Conservation (phyloP, 1,140 invertebrate genomes). For the Camponotus vicinus region DNA sequence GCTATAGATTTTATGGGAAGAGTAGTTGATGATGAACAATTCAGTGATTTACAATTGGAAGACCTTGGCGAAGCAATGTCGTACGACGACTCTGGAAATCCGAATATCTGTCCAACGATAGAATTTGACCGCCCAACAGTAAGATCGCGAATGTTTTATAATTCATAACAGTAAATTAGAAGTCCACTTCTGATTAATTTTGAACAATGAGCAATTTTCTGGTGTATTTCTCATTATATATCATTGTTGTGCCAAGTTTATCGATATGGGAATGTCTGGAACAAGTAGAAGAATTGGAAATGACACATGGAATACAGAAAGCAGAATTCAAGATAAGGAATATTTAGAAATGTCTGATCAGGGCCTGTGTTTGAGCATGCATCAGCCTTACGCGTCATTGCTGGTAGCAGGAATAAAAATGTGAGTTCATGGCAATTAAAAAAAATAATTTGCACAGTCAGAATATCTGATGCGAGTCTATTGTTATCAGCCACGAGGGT, state of each 20-base stretch:
- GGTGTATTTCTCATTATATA: slow-evolving; percentile 68
- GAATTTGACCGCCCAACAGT: slow-evolving; percentile 77
- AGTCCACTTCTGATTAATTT: background rate
- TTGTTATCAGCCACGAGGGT: slow-evolving; percentile 93
- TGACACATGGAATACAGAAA: slow-evolving; percentile 69
- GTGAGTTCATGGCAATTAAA: slow-evolving; percentile 85
- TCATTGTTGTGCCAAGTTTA: slow-evolving; percentile 24
- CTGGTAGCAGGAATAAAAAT: slow-evolving; percentile 96
- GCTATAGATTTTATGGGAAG: slow-evolving; percentile 93
- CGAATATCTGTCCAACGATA: slow-evolving; percentile 71
- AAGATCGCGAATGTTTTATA: slow-evolving; percentile 43
- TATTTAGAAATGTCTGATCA: slow-evolving; percentile 95
- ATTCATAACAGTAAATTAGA: slow-evolving; percentile 8
- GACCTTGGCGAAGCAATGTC: slow-evolving; percentile 81
- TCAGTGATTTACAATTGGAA: slow-evolving; percentile 77
- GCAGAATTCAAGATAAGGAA: slow-evolving; percentile 93
- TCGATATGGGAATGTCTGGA: slow-evolving; percentile 2
- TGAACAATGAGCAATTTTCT: background rate
- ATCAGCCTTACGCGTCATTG: slow-evolving; percentile 98
- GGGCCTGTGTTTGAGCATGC: slow-evolving; percentile 96
- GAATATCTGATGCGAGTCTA: slow-evolving; percentile 27
- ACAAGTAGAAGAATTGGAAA: background rate
- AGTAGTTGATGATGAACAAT: slow-evolving; percentile 85
- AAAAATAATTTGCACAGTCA: slow-evolving; percentile 3
- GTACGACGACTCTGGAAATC: slow-evolving; percentile 25